These are phyloP conservation scores for Hypselothyrea guttata DNA, from an alignment of 2,888 invertebrate species.

Conservation along the genomic window DNA sequence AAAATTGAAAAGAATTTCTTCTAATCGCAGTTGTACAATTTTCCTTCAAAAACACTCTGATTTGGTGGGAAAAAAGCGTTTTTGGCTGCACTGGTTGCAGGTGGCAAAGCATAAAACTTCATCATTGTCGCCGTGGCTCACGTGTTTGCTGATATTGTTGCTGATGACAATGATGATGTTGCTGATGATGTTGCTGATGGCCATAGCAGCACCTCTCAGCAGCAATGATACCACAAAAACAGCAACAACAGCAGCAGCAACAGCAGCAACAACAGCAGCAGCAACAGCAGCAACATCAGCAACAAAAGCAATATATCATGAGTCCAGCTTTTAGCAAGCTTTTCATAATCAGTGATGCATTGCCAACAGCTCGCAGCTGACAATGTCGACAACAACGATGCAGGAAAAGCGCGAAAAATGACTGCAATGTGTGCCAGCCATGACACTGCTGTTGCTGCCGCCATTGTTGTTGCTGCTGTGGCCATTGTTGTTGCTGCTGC, in stretches of 20 bases:
- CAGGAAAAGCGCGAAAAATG: conserved; percentile 58
- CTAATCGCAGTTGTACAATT: too few species aligned
- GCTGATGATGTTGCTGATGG: conserved; percentile 50
- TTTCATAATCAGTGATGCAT: conserved; percentile 78
- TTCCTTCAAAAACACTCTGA: too few species aligned
- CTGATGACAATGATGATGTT: conserved; percentile 16
- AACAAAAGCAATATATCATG: conserved; percentile 71
- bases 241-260: conserved; percentile 16
- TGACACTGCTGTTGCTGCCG: conserved; percentile 36
- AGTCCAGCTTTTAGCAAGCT: conserved; percentile 78
- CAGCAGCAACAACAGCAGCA: conserved; percentile 15
- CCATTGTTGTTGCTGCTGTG: conserved; percentile 15
- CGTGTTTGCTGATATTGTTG: conserved; percentile 49
- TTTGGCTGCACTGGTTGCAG: conserved; percentile 53
- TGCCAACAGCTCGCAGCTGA: conserved; percentile 73
- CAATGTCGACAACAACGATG: conserved; percentile 49
- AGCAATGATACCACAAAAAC: conserved; percentile 70
- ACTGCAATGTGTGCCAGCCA: conserved; percentile 55
- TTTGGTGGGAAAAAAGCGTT: too few species aligned
- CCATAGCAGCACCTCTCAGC: conserved; percentile 54
- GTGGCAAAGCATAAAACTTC: conserved; percentile 77
- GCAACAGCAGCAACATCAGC: conserved; percentile 30
- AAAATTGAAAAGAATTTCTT: too few species aligned
- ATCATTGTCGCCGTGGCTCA: conserved; percentile 72
- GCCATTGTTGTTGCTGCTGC: conserved; percentile 13